These are phyloP conservation scores for Saccostrea cuccullata DNA, from an alignment of 1,140 invertebrate species.

Conservation along the genomic window DNA sequence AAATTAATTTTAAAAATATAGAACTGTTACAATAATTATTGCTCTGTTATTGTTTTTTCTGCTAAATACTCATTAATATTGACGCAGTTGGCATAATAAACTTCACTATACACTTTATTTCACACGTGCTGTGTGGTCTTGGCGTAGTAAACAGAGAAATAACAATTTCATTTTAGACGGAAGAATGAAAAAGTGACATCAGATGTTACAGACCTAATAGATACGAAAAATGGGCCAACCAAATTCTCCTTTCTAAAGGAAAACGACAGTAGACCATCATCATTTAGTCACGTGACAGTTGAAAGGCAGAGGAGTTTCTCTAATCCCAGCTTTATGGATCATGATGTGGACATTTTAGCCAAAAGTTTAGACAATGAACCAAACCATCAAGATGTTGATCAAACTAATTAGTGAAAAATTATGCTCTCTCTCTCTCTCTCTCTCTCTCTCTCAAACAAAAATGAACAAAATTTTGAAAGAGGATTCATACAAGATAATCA, in stretches of 20 bases:
- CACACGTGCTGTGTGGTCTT: not conserved
- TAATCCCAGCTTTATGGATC: constrained; percentile 17
- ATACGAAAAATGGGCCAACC: not conserved
- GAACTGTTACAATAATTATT: too few relatives aligned
- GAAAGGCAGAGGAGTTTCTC: constrained; percentile 10
- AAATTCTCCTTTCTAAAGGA: not conserved
- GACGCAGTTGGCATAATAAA: not conserved
- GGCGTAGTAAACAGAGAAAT: not conserved
- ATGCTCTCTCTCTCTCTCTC: not conserved
- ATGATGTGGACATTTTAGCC: constrained; percentile 1
- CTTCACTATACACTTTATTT: not conserved
- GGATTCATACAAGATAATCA: too few relatives aligned
- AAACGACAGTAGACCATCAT: not conserved
- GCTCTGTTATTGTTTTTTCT: not conserved
- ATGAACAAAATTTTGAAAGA: too few relatives aligned
- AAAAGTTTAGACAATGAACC: not conserved
- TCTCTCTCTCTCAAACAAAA: not conserved
- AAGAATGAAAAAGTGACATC: constrained; percentile 21
- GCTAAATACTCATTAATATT: not conserved
- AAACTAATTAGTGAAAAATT: not conserved
- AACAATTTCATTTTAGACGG: not conserved
- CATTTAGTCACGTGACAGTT: not conserved
- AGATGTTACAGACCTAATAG: constrained; percentile 18
- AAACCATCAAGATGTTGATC: not conserved
- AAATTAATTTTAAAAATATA: too few relatives aligned